Conservation (phyloP, 1,140 invertebrate species). For the Tetramorium simillimum region DNA sequence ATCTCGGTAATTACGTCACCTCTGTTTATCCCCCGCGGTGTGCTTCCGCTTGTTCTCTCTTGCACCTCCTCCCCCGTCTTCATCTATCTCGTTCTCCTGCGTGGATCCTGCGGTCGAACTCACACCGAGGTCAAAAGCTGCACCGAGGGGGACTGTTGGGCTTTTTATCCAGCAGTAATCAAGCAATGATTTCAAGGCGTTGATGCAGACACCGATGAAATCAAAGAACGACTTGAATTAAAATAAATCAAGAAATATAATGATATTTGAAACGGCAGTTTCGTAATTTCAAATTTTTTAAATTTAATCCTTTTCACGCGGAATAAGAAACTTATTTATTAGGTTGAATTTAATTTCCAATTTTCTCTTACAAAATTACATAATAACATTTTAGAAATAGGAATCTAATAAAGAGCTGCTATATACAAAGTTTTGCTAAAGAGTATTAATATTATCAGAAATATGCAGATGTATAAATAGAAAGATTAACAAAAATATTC, state of each 20-base stretch:
- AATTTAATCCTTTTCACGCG: not conserved
- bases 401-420: not conserved
- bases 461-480: not conserved
- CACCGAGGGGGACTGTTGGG: conserved; percentile 51
- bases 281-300: not conserved
- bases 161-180: conserved; percentile 70
- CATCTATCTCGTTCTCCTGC: conserved; percentile 22
- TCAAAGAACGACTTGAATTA: conserved; percentile 4
- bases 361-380: not conserved
- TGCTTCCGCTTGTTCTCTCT: conserved; percentile 54
- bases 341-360: not conserved
- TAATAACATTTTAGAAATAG: not conserved
- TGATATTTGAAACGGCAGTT: not conserved
- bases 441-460: not conserved
- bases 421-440: not conserved
- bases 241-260: not conserved
- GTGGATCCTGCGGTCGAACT: conserved; percentile 58
- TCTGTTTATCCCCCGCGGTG: conserved; percentile 76
- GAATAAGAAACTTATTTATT: not conserved
- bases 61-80: not conserved
- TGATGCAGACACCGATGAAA: conserved; percentile 42
- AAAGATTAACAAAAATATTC: not conserved
- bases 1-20: conserved; percentile 83
- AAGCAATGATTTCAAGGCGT: conserved; percentile 61
- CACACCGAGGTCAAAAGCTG: conserved; percentile 58